A percentile compares a stretch with the other conserved stretches of the same genome.
Evolutionary conservation across 2,888 invertebrate species (phyloP).

Genomic region (Spilosoma lubricipeda): DNA sequence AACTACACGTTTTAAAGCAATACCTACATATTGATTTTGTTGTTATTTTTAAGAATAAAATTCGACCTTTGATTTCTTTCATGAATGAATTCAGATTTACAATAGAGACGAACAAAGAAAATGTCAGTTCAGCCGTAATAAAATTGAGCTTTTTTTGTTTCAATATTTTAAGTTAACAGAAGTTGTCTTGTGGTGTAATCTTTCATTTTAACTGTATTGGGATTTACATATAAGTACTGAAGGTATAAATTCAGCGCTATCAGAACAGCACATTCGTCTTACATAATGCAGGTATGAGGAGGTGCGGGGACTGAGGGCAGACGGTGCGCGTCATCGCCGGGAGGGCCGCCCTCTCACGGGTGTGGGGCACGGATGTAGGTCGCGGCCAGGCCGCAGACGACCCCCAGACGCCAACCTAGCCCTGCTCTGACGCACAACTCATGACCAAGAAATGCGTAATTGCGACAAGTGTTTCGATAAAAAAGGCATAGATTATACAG

Average conservation of each 20-base stretch:
- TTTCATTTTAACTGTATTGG: neutral
- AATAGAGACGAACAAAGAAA: conserved; percentile 5
- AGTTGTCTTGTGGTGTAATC: neutral
- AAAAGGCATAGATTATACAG: neutral
- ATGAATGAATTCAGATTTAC: neutral
- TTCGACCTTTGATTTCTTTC: neutral
- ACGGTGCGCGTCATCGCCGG: conserved; percentile 61
- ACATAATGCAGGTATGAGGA: conserved; percentile 75
- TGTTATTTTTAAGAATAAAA: neutral
- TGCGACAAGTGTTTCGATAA: conserved; percentile 31
- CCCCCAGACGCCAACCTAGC: conserved; percentile 79
- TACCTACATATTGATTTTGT: neutral
- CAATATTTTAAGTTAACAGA: neutral
- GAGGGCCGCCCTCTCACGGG: conserved; percentile 35
- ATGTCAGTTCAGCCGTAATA: neutral
- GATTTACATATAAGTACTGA: conserved; percentile 24
- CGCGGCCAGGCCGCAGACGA: conserved; percentile 82
- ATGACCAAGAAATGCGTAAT: conserved; percentile 46
- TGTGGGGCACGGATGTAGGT: conserved; percentile 72
- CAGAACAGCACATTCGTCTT: conserved; percentile 70
- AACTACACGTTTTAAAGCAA: neutral
- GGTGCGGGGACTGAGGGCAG: conserved; percentile 57
- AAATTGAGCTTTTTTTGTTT: neutral
- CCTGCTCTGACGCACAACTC: conserved; percentile 57
- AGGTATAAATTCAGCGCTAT: conserved; percentile 48